Evolutionary conservation across 1,140 invertebrate genomes (phyloP), one percentile per base, ranked within the genome.

Genomic region (Drosophila nasuta): DNA sequence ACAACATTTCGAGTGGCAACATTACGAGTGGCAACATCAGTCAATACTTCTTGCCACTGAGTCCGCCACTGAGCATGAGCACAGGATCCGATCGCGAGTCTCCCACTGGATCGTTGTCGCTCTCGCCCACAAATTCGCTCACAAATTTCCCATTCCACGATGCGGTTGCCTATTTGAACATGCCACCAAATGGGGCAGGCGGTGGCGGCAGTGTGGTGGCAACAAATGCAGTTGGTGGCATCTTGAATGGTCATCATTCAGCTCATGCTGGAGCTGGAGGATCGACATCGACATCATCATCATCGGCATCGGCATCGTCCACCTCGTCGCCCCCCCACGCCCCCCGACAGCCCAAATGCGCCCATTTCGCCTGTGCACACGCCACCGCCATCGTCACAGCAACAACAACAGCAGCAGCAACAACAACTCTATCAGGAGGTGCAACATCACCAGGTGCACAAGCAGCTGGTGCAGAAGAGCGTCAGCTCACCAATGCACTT

Each of bases 121-220:
- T 92, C 62, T 96, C 95, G 33, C 96, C 96, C 1, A 95, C 95
- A 46, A 95, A 95, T 65, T 96, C 95, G 13, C 94, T 96, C 92
- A 94, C 94, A 15, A 95, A 94, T 74, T 96, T 96, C 89, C 95
- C 95, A 83, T 95, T 95, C 77, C 95, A 95, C 75, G 94, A 89
- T 48, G 77, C 85, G 60, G 25, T 77, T 3, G 78, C 73, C 17
- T 81, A 69, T n/a, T n/a, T 92, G 30, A 52, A 79, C 58, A 73
- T 75, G 58, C 58, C 85, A 10, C 35, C 35, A 10, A 8, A 38
- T 38, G 35, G 7, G 35, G 35, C 35, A 38, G 8, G 35, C 8
- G 17, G 17, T 17, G 17, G 15, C 1, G 17, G 17, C 17, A 20
- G 17, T 49, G 67, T 11, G 28, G 20, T 20, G 20, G 20, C 20